Conservation (phyloP, 2,797 vertebrate genomes). For the Amblyopsis hoosieri region DNA sequence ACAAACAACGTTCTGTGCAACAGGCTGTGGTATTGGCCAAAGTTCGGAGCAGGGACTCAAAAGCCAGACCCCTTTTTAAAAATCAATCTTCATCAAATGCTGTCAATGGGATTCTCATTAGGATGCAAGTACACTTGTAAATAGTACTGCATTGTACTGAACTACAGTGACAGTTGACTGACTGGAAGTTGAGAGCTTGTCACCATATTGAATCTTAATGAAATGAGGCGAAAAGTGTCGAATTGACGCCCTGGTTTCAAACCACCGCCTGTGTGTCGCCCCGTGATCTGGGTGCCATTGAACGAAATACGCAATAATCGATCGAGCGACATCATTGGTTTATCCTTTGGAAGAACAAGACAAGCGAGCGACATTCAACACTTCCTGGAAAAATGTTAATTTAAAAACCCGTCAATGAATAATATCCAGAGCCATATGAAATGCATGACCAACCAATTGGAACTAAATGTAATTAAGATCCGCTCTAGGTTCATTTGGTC, state of each 20-base stretch:
- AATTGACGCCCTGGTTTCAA: slow-evolving; percentile 49
- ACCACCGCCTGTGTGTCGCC: slow-evolving; percentile 21
- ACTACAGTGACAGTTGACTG: slow-evolving; percentile 66
- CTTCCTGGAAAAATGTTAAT: slow-evolving; percentile 64
- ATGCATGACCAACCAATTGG: slow-evolving; percentile 93
- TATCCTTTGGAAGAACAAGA: too few species aligned
- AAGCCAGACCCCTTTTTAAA: slow-evolving; percentile 29
- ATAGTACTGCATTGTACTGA: slow-evolving; percentile 58
- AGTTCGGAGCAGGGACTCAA: slow-evolving; percentile 35
- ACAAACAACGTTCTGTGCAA: slow-evolving; percentile 8
- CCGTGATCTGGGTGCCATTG: slow-evolving; percentile 10
- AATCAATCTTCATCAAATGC: slow-evolving; percentile 71
- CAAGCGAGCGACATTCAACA: slow-evolving; percentile 35
- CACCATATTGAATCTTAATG: slow-evolving; percentile 66
- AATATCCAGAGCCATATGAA: slow-evolving; percentile 84
- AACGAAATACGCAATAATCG: too few species aligned
- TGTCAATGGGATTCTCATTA: slow-evolving; percentile 75
- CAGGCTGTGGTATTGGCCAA: slow-evolving; percentile 10
- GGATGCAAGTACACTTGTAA: slow-evolving; percentile 70
- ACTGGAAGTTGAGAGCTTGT: slow-evolving; percentile 68
- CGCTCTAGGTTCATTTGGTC: slow-evolving; percentile 98
- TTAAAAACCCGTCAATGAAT: slow-evolving; percentile 78
- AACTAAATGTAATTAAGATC: slow-evolving; percentile 99
- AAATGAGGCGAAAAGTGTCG: slow-evolving; percentile 48
- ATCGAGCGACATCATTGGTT: too few species aligned